Percentiles rank a stretch among this genome's conserved stretches.
Conservation (phyloP, 2,113 vertebrate genomes). For the Catagonus wagneri region DNA sequence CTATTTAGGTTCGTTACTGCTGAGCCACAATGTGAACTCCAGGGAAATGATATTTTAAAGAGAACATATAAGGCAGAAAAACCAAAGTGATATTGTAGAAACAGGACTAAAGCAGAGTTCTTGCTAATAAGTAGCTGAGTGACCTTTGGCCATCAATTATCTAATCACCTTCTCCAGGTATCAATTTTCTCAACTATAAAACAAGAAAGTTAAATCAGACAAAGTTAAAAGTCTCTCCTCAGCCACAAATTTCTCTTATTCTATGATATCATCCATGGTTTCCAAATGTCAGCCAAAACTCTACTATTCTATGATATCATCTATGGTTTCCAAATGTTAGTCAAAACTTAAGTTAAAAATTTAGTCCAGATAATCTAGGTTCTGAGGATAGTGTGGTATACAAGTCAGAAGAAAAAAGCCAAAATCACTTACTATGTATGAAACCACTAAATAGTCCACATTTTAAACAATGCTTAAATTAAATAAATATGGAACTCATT, state of each 20-base stretch:
- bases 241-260: conserved; percentile 45
- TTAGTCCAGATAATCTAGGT: conserved; percentile 51
- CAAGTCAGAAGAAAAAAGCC: neutral
- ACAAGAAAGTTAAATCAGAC: conserved; percentile 59
- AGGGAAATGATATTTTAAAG: conserved; percentile 12
- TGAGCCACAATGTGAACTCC: no score
- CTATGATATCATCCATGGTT: conserved; percentile 65
- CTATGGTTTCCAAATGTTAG: conserved; percentile 45
- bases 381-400: neutral
- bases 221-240: neutral
- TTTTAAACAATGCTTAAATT: conserved; percentile 22
- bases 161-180: conserved; percentile 57
- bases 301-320: conserved; percentile 59
- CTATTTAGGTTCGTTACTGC: no score
- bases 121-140: neutral
- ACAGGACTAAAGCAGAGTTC: conserved; percentile 17
- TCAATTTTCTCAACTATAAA: conserved; percentile 66
- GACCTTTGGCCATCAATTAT: conserved; percentile 7
- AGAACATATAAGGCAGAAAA: conserved; percentile 39
- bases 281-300: conserved; percentile 63
- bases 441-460: conserved; percentile 38
- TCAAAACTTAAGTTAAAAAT: conserved; percentile 59
- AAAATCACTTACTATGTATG: conserved; percentile 44
- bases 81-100: neutral
- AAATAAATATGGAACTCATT: conserved; percentile 39